These are phyloP conservation scores for Corythoichthys haematopterus DNA, from an alignment of 2,113 vertebrate genomes.

Conservation along the genomic window DNA sequence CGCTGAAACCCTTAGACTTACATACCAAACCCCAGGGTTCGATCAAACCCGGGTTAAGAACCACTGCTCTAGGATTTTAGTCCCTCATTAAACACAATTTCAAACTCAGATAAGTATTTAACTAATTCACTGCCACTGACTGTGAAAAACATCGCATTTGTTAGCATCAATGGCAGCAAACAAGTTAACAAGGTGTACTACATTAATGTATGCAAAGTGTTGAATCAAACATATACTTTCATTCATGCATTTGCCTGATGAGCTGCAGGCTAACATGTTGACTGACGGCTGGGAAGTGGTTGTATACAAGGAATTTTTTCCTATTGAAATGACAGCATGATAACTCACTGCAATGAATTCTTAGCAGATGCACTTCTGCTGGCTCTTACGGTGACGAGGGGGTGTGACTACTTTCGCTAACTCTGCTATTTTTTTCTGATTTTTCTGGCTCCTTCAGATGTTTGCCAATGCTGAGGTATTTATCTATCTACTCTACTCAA, in stretches of 20 bases:
- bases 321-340: slow-evolving; percentile 60
- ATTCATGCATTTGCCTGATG: slow-evolving; percentile 23
- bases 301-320: slow-evolving; percentile 20
- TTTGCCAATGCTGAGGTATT: slow-evolving; percentile 83
- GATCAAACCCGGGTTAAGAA: no score
- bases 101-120: slow-evolving; percentile 15
- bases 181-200: no score
- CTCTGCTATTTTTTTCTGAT: slow-evolving; percentile 64
- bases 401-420: slow-evolving; percentile 72
- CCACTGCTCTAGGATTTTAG: background rate
- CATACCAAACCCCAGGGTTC: no score
- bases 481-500: slow-evolving; percentile 55
- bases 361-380: slow-evolving; percentile 59
- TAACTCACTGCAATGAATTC: slow-evolving; percentile 47
- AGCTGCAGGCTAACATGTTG: slow-evolving; percentile 46
- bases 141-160: background rate
- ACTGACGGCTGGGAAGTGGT: slow-evolving; percentile 14
- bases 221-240: background rate
- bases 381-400: slow-evolving; percentile 69
- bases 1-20: no score
- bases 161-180: background rate
- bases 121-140: background rate
- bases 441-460: slow-evolving; percentile 79
- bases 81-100: slow-evolving; percentile 17
- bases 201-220: background rate